Base-by-base conservation (phyloP, 1,140 invertebrate species). In the Drosophila lacertosa region DNA sequence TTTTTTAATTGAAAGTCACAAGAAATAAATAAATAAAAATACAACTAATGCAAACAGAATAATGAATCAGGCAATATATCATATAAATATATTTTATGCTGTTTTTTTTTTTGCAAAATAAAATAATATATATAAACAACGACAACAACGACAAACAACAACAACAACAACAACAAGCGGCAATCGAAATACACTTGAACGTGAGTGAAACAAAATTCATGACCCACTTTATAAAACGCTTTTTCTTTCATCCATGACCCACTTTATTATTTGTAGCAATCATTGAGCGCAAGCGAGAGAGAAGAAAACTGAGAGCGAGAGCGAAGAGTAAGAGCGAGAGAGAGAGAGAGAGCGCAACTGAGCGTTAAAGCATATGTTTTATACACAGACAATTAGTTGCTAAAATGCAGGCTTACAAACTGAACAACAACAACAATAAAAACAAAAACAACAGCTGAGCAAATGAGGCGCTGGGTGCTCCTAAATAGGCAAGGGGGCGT, bases 171-270 rank as follows among this genome's bases (percentile, higher is more conserved):
- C 70, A 65, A 70, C 58, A 57, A 79, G 62, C 82, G 59, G 82
- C 81, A 86, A 88, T 86, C 86, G 86, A 89, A 89, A 89, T 89
- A 89, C 74, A 89, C 86, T 89, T 89, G 86, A 89, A 89, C 86
- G 86, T 89, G 80, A 89, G 86, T 86, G 86, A 89, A 89, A 89
- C 81, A 89, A 89, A 89, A 89, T 86, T 89, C 86, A 89, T 89
- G 86, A 89, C 86, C 86, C 86, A 89, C 86, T 88, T 89, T 89
- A 81, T 79, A 82, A 89, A 89, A 89, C 86, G 81, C 81, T 89
- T 89, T 89, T 89, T 89, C 86, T 89, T 89, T 89, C 86, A 89
- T 89, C 86, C 86, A 89, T 89, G 86, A 89, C 86, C 86, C 86
- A 89, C 86, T 79, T 89, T 88, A 77, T 77, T 86, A 86, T 86